Base-by-base conservation (phyloP, 2,888 invertebrate genomes). In the Machimus atricapillus region DNA sequence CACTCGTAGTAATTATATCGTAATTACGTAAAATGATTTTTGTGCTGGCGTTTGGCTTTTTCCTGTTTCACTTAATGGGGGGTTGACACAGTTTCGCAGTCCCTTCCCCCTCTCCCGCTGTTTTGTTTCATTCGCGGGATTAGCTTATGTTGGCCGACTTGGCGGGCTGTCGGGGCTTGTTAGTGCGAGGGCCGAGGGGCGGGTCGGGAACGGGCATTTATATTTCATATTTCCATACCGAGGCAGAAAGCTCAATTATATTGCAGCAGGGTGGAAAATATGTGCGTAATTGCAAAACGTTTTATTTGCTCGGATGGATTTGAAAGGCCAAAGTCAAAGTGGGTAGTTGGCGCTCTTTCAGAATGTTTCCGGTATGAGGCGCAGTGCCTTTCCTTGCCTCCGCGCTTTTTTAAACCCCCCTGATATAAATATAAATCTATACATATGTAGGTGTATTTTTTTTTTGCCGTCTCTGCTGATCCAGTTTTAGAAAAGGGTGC, bases 241-340 rank as follows among this genome's bases (percentile, higher is more conserved):
- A 66, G 12, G 23, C 34, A 76, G n/a, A 76, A 76, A 76, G 40
- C 76, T 76, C 34, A 76, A 76, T 76, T 76, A 76, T 40, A 76
- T 37, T 76, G 76, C 76, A 76, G 76, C 27, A n/a, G 76, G 76
- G n/a, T 76, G 34, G 76, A 34, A 66, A 76, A 76, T 76, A 34
- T 76, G 76, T 76, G 76, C 76, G 76, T 76, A 76, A 76, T 76
- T 76, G 76, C 76, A 76, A 76, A 40, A 76, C 34, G 76, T n/a
- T 76, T 76, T 34, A 34, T 34, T 76, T 76, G 76, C 76, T 76
- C 40, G 76, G n/a, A 34, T 76, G 76, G 37, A 37, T 76, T 12
- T 76, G 27, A 76, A 76, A 76, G 76, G 27, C 37, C 27, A 76
- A 37, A 34, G 31, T 76, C 27, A 76, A 76, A 34, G 31, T n/a